Percentiles rank a stretch among this genome's conserved stretches.
Conservation (phyloP, 2,888 invertebrate species). For the Chaetogeoica ovagalla region DNA sequence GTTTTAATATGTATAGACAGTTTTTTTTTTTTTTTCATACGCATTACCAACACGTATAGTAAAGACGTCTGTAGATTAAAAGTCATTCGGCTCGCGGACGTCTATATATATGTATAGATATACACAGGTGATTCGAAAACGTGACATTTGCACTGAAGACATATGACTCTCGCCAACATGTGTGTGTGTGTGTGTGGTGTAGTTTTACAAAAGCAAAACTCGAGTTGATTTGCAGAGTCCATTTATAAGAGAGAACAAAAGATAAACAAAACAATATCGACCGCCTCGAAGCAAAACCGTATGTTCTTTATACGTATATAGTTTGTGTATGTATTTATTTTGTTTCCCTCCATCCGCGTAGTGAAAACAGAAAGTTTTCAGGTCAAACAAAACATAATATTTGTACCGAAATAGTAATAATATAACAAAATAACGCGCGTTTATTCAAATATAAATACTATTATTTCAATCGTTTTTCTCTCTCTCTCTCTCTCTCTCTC, state of each 20-base stretch:
- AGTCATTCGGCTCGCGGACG: slow-evolving; percentile 19
- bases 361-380: neutral
- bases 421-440: neutral
- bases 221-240: slow-evolving; percentile 15
- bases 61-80: slow-evolving; percentile 43
- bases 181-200: neutral
- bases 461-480: neutral
- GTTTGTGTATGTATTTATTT: neutral
- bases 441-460: neutral
- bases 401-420: neutral
- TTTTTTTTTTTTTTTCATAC: slow-evolving; percentile 17
- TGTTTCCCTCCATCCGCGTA: neutral
- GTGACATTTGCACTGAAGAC: slow-evolving; percentile 39
- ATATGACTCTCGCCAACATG: slow-evolving; percentile 8
- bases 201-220: slow-evolving; percentile 22
- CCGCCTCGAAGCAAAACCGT: neutral
- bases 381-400: neutral
- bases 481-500: too few species aligned
- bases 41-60: slow-evolving; percentile 30
- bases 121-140: slow-evolving; percentile 31
- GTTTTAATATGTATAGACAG: neutral
- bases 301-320: too few species aligned
- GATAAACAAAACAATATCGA: slow-evolving; percentile 24
- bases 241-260: slow-evolving; percentile 6
- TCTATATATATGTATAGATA: slow-evolving; percentile 11